Percentiles rank a stretch among this genome's conserved stretches.
These are phyloP conservation scores for Trichomalopsis sarcophagae DNA, from an alignment of 1,140 invertebrate species.

Conservation along the genomic window DNA sequence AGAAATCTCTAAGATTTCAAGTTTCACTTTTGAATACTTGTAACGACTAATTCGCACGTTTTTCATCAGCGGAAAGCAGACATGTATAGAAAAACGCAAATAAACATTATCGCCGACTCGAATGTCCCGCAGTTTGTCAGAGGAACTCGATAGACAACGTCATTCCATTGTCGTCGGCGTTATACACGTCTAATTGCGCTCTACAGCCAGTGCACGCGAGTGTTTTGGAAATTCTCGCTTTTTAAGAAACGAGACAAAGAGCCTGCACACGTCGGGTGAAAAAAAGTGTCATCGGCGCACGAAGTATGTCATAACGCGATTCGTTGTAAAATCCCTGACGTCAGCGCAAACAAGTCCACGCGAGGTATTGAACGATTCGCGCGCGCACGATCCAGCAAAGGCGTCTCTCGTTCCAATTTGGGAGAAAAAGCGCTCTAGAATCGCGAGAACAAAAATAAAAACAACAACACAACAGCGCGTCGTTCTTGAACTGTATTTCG, in stretches of 20 bases:
- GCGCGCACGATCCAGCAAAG: background rate
- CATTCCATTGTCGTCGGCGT: background rate
- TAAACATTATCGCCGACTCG: too few species aligned
- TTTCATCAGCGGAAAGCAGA: background rate
- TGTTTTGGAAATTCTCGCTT: background rate
- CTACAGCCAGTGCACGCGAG: background rate
- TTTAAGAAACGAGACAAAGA: background rate
- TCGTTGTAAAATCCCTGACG: background rate
- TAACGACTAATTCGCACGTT: too few species aligned
- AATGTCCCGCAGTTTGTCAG: too few species aligned
- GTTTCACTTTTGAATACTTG: too few species aligned
- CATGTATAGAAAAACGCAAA: too few species aligned
- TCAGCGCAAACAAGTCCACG: background rate
- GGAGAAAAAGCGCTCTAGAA: background rate
- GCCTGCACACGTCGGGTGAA: background rate
- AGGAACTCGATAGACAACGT: background rate
- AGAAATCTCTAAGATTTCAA: too few species aligned
- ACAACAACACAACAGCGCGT: too few species aligned
- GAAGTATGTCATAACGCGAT: conserved; percentile 14
- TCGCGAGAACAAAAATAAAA: background rate
- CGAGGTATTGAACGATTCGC: background rate
- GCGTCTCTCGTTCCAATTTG: background rate
- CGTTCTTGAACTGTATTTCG: background rate
- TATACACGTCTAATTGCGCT: background rate
- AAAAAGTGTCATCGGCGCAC: background rate